These are phyloP conservation scores for Leptosomus discolor DNA, from an alignment of 2,113 vertebrate genomes.

Conservation along the genomic window DNA sequence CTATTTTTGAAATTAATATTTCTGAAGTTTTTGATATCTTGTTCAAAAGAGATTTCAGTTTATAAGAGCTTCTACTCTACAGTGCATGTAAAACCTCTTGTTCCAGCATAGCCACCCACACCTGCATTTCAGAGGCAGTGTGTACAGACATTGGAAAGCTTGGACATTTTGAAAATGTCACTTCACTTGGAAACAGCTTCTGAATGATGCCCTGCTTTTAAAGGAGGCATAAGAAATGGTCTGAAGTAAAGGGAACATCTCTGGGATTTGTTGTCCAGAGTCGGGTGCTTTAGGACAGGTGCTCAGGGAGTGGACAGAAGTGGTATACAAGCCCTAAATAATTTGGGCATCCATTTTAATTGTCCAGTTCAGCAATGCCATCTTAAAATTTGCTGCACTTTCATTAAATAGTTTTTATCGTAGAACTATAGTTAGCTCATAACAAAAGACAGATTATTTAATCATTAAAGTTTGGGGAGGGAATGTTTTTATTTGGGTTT, in stretches of 20 bases:
- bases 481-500: not conserved
- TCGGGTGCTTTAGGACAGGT: not conserved
- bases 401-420: not conserved
- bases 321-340: not conserved
- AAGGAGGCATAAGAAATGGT: not conserved
- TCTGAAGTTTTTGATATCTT: not conserved
- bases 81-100: not conserved
- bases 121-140: not conserved
- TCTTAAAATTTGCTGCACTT: not conserved
- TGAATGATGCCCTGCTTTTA: not conserved
- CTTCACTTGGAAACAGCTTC: not conserved
- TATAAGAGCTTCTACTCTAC: not conserved
- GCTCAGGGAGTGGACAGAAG: not conserved
- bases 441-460: not conserved
- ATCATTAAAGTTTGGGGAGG: not conserved
- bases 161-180: not conserved
- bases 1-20: not conserved
- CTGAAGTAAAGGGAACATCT: not conserved
- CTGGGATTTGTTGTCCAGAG: not conserved
- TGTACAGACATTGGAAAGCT: not conserved
- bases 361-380: not conserved
- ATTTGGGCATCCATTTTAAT: not conserved
- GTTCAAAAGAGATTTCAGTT: not conserved
- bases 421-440: not conserved
- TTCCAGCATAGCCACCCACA: not conserved